Conservation (phyloP, 64 coral and sea anemone genomes). For the Platygyra sinensis region DNA sequence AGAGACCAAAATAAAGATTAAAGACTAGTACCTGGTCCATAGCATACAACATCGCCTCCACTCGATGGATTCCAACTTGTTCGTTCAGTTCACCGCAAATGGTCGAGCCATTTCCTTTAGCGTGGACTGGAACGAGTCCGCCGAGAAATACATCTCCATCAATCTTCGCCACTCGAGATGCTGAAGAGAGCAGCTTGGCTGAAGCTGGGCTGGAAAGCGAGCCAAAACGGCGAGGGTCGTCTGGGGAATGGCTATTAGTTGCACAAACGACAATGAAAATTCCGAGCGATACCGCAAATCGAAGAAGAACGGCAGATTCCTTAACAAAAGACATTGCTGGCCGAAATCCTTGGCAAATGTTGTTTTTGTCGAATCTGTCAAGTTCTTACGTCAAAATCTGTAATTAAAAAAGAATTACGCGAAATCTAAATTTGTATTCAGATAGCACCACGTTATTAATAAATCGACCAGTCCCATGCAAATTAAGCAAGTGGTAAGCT, state of each 20-base stretch:
- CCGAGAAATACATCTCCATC: constrained; percentile 70
- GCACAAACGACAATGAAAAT: background rate
- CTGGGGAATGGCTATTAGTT: background rate
- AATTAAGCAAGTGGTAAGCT: background rate
- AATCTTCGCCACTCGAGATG: background rate
- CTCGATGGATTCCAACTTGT: constrained; percentile 88
- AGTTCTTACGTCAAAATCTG: background rate
- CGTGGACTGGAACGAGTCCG: constrained; percentile 70
- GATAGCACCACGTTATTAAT: background rate
- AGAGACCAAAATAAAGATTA: background rate
- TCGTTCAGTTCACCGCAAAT: constrained; percentile 69
- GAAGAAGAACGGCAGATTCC: background rate
- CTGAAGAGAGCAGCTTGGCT: background rate
- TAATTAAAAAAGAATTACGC: background rate
- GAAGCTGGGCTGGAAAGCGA: background rate
- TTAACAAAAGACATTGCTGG: background rate
- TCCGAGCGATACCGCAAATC: background rate
- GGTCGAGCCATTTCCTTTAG: constrained; percentile 5
- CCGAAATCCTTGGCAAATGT: background rate
- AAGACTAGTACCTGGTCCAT: constrained; percentile 60
- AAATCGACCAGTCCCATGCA: background rate
- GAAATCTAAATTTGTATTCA: background rate
- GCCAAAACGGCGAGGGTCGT: background rate
- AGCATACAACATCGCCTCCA: constrained; percentile 93
- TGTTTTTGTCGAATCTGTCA: too few species aligned